Percentiles rank a stretch among this genome's conserved stretches.
These are phyloP conservation scores for Zaprionus inermis DNA, from an alignment of 1,140 invertebrate genomes.

Conservation along the genomic window DNA sequence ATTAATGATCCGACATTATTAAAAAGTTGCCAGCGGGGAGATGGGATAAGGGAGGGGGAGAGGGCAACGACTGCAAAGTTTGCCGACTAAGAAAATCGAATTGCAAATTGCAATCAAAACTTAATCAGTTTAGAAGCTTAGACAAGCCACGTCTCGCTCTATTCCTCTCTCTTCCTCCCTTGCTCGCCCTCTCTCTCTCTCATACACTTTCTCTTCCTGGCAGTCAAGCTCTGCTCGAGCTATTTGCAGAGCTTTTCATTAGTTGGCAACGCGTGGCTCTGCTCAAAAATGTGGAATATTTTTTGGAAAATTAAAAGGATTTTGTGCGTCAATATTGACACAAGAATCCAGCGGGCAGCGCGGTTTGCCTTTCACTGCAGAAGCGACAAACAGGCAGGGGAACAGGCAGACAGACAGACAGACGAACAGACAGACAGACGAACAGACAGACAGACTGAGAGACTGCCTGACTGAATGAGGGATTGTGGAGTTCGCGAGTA, in stretches of 20 bases:
- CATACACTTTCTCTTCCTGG: no score
- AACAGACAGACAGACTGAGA: slow-evolving; percentile 4
- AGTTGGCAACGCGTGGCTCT: slow-evolving; percentile 55
- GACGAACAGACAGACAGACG: not conserved
- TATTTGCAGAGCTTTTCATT: slow-evolving; percentile 72
- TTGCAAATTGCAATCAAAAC: slow-evolving; percentile 79
- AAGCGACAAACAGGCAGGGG: not conserved
- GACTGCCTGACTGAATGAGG: slow-evolving; percentile 6
- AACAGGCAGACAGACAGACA: not conserved
- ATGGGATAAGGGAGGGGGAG: no score
- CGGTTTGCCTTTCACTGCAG: slow-evolving; percentile 14
- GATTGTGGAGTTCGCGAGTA: slow-evolving; percentile 27
- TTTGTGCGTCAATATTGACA: slow-evolving; percentile 78
- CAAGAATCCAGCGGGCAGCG: slow-evolving; percentile 60
- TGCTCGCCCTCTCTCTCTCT: no score
- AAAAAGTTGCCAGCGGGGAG: slow-evolving; percentile 24
- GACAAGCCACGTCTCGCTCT: slow-evolving; percentile 19
- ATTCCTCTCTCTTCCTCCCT: not conserved
- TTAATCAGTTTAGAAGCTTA: slow-evolving; percentile 80
- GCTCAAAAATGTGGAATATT: slow-evolving; percentile 61
- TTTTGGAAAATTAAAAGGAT: slow-evolving; percentile 77
- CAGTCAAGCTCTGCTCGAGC: not conserved
- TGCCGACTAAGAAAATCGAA: slow-evolving; percentile 65
- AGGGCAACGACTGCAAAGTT: slow-evolving; percentile 53
- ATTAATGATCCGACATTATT: slow-evolving; percentile 77